Conservation (phyloP, 2,888 invertebrate species). For the Electrophaes corylata region DNA sequence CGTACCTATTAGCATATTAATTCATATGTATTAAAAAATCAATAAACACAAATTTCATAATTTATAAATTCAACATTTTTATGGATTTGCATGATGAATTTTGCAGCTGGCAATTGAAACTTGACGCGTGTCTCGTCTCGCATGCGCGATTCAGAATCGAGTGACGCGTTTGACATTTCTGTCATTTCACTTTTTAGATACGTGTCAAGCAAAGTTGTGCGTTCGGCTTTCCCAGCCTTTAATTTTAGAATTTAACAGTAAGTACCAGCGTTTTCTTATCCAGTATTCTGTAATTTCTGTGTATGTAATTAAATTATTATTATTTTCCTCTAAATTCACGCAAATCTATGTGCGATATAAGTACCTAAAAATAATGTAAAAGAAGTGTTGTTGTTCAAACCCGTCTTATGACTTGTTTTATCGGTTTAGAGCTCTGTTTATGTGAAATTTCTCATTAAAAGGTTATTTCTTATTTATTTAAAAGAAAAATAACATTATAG, state of each 20-base stretch:
- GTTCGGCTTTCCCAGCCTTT: constrained; percentile 73
- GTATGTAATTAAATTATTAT: constrained; percentile 19
- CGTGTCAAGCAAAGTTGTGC: constrained; percentile 78
- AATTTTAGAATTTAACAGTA: constrained; percentile 78
- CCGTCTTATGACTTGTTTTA: constrained; percentile 30
- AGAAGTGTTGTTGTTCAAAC: constrained; percentile 41
- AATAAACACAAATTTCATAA: no score
- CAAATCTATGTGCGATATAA: constrained; percentile 12
- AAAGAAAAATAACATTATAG: not conserved
- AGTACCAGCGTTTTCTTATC: constrained; percentile 57
- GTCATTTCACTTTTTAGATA: constrained; percentile 76
- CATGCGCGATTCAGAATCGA: constrained; percentile 44
- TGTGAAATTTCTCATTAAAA: constrained; percentile 45
- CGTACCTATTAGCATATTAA: no score
- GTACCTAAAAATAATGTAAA: constrained; percentile 27
- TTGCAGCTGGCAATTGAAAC: constrained; percentile 43
- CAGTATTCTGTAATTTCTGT: constrained; percentile 25
- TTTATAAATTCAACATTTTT: no score
- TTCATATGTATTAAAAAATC: no score
- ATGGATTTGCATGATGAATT: no score
- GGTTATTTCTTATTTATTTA: not conserved
- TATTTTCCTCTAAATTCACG: constrained; percentile 1
- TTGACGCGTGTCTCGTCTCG: constrained; percentile 57
- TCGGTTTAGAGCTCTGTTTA: constrained; percentile 46
- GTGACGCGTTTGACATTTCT: constrained; percentile 64